Base-by-base conservation (phyloP, 2,113 vertebrate species). In the Apistogramma diplotaenia region DNA sequence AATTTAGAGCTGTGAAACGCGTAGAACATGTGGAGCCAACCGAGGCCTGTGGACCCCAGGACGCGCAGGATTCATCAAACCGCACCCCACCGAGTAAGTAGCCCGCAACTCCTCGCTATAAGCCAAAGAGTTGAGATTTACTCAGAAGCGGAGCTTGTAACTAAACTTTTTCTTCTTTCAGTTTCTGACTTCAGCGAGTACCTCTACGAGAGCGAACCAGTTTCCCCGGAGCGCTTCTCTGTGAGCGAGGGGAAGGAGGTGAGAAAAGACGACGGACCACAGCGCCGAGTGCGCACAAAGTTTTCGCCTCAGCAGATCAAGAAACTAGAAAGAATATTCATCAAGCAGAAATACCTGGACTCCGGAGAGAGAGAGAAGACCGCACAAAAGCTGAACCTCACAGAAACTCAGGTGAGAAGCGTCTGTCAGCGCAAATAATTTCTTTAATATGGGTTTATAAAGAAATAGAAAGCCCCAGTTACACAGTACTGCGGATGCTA, bases 301-400 rank as follows among this genome's bases (percentile, higher is more conserved):
- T 97, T 97, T 90, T 96, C 91, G 3, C 74, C 92, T 0, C 94
- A 95, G 11, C 96, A 97, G 92, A 92, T 97, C 71, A 84, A 84
- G 81, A 95, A 89, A 0, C 89, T 97, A 83, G 96, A 97, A 51
- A 95, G 94, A 31, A 95, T 94, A 65, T 97, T 98, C 91, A 92
- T 70, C 85, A 94, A 94, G 8, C 94, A 96, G 49, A 95, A 94
- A 72, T 97, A 97, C 82, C 85, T 96, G 87, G 95, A 96, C 0
- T 91, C 93, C 0, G 90, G 92, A 1, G 95, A 97, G 82, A 87
- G 95, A n/a, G 85, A 91, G 33, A 95, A 94, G 86, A 93, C 96
- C 0, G 95, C 96, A 0, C 74, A 90, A 31, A 94, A 92, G 7
- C 87, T 97, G 33, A 90, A 72, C 5, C 95, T 97, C 57, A 94